Conservation (phyloP, 2,113 vertebrate genomes). For the Ceratotherium simum region DNA sequence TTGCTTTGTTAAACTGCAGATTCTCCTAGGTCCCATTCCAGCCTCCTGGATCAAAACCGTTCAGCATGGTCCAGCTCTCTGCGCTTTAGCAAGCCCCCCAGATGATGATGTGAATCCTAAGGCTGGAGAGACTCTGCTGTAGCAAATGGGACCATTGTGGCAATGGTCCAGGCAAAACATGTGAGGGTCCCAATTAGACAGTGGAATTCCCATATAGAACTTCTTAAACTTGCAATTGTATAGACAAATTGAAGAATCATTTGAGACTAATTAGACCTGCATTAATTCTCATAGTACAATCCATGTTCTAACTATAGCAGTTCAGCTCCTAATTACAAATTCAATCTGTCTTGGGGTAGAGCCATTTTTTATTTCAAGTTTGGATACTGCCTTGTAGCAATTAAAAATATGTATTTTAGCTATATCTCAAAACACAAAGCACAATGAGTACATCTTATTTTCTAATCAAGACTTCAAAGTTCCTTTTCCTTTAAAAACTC, state of each 20-base stretch:
- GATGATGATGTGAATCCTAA: not conserved
- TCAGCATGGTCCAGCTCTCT: not conserved
- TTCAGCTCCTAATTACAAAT: conserved; percentile 8
- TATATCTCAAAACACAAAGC: conserved; percentile 40
- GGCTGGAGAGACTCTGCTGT: not conserved
- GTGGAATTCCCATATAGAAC: not conserved
- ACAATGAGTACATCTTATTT: not conserved
- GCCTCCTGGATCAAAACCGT: not conserved
- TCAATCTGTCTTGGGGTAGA: not conserved
- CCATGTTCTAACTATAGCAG: not conserved
- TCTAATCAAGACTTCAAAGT: conserved; percentile 1
- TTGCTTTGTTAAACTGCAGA: not conserved
- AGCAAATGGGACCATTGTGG: not conserved
- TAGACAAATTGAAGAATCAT: not conserved
- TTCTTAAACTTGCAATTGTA: not conserved
- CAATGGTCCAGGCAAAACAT: not conserved
- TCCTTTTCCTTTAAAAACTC: not conserved
- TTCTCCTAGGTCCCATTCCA: not conserved
- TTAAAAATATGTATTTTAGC: conserved; percentile 44
- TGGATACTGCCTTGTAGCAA: not conserved
- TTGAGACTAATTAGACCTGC: not conserved
- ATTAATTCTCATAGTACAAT: not conserved
- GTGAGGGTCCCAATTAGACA: not conserved
- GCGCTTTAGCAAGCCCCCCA: not conserved
- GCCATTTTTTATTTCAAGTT: conserved; percentile 41